These are phyloP conservation scores for Ptychodera flava DNA, from an alignment of 35 echinoderm and acorn worm species.

Conservation along the genomic window DNA sequence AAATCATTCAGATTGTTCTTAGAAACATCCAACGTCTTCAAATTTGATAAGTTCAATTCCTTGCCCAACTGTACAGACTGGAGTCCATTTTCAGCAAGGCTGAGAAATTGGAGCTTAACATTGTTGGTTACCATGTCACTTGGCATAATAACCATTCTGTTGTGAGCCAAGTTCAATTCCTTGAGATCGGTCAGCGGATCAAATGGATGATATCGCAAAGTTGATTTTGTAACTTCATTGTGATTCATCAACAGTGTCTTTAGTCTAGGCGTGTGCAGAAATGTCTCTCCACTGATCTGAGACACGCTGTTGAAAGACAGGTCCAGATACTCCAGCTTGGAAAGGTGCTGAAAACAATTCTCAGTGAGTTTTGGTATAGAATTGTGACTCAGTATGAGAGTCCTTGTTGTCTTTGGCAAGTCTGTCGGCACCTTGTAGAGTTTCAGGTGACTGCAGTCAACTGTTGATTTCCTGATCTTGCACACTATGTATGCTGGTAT, in stretches of 20 bases:
- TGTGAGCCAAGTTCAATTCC: background rate
- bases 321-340: background rate
- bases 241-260: constrained; percentile 4
- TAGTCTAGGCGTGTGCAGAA: background rate
- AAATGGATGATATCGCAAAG: background rate
- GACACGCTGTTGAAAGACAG: constrained; percentile 4
- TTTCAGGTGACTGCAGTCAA: background rate
- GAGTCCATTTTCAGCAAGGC: background rate
- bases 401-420: background rate
- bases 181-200: background rate
- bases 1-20: background rate
- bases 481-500: background rate
- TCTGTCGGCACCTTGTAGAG: background rate
- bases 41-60: background rate
- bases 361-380: background rate
- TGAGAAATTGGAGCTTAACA: background rate
- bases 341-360: background rate
- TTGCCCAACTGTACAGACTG: background rate
- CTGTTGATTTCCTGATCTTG: background rate
- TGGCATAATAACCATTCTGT: background rate
- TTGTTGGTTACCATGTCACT: background rate
- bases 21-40: background rate
- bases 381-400: background rate
- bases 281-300: background rate
- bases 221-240: background rate